phyloP scores from a whole-genome alignment of 1,140 invertebrate species.

The Bombus vancouverensis region DNA sequence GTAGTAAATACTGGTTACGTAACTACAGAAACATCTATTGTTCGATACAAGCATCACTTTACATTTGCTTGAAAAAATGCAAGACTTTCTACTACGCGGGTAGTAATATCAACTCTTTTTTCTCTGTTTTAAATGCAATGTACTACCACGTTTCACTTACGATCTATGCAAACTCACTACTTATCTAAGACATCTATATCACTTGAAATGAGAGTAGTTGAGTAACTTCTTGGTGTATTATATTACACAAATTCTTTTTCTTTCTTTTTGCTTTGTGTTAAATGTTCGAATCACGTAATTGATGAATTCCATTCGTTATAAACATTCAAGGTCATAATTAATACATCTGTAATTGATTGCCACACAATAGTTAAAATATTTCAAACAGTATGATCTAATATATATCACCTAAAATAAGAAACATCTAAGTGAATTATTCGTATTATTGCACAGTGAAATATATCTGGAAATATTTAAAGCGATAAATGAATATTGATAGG shows the following conservation, averaged over 20 bases:
- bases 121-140: slow-evolving; percentile 53
- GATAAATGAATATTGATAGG: slow-evolving; percentile 45
- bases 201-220: slow-evolving; percentile 63
- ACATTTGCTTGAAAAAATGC: slow-evolving; percentile 59
- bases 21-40: slow-evolving; percentile 57
- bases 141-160: slow-evolving; percentile 49
- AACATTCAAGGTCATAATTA: slow-evolving; percentile 55
- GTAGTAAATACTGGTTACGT: slow-evolving; percentile 52
- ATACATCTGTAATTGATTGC: slow-evolving; percentile 59
- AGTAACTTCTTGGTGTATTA: slow-evolving; percentile 56
- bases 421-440: slow-evolving; percentile 40
- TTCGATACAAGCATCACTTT: slow-evolving; percentile 51
- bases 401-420: slow-evolving; percentile 45
- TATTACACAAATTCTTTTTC: slow-evolving; percentile 58
- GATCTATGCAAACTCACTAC: slow-evolving; percentile 59
- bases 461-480: slow-evolving; percentile 40
- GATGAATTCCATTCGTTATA: slow-evolving; percentile 43
- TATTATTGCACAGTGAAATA: slow-evolving; percentile 60
- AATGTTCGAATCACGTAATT: slow-evolving; percentile 61
- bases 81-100: slow-evolving; percentile 39
- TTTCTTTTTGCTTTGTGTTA: background rate
- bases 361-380: slow-evolving; percentile 47
- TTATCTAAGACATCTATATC: slow-evolving; percentile 65
- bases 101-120: slow-evolving; percentile 44
- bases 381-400: slow-evolving; percentile 23